Conservation (phyloP, 2,113 vertebrate species). For the Nesoenas mayeri region DNA sequence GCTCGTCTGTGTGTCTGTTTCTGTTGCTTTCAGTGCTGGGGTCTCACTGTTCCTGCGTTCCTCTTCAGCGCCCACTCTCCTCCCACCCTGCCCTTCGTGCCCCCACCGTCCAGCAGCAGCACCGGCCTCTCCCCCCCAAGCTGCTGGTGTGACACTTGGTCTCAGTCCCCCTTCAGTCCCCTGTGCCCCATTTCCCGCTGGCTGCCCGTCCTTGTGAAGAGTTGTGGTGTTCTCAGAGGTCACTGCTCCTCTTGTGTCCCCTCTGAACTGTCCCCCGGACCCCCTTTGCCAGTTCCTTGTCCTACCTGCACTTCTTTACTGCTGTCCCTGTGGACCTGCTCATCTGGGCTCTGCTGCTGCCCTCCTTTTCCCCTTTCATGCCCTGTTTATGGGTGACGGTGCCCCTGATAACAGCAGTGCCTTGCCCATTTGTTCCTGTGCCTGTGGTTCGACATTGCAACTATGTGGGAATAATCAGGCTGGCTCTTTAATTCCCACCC, state of each 20-base stretch:
- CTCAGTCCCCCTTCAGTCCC: not conserved
- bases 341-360: not conserved
- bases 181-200: not conserved
- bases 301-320: not conserved
- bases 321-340: not conserved
- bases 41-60: rapidly evolving
- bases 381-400: not conserved
- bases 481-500: not conserved
- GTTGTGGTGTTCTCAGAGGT: not conserved
- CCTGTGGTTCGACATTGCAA: not conserved
- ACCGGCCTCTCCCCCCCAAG: not conserved
- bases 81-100: not conserved
- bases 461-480: not conserved
- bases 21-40: rapidly evolving
- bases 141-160: not conserved
- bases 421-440: not conserved
- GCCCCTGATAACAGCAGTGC: not conserved
- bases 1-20: rapidly evolving
- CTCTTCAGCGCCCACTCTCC: not conserved
- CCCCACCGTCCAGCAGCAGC: not conserved
- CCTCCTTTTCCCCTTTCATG: not conserved
- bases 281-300: not conserved
- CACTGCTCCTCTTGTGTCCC: too few relatives aligned
- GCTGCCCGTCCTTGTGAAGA: not conserved
- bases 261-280: not conserved